Percentiles rank a stretch among this genome's conserved stretches.
These are phyloP conservation scores for Perca schrenkii DNA, from an alignment of 2,113 vertebrate genomes.

Conservation along the genomic window DNA sequence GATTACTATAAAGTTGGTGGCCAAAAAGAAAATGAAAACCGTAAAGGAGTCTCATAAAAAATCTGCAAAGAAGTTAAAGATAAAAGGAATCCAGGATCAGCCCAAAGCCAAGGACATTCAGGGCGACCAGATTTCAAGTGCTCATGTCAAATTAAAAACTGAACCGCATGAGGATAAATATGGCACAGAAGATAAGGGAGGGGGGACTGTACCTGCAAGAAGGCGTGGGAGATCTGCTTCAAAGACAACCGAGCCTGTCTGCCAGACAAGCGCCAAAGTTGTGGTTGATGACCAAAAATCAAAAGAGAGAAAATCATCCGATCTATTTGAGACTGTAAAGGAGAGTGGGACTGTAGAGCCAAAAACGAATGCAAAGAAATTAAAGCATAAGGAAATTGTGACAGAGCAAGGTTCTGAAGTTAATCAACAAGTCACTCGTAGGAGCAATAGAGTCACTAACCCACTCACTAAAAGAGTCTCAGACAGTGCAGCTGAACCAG, in stretches of 20 bases:
- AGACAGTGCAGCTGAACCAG: slow-evolving; percentile 52
- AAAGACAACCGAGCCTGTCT: slow-evolving; percentile 63
- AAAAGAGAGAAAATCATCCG: slow-evolving; percentile 51
- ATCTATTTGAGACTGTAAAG: slow-evolving; percentile 50
- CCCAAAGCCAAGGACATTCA: slow-evolving; percentile 86
- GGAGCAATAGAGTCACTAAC: slow-evolving; percentile 72
- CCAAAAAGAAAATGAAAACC: slow-evolving; percentile 83
- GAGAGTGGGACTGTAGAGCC: slow-evolving; percentile 58
- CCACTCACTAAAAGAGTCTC: slow-evolving; percentile 47
- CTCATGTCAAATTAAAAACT: slow-evolving; percentile 88
- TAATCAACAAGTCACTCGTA: slow-evolving; percentile 71
- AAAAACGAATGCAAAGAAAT: slow-evolving; percentile 71
- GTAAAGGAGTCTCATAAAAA: slow-evolving; percentile 70
- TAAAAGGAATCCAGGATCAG: slow-evolving; percentile 85
- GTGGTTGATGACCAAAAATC: slow-evolving; percentile 77
- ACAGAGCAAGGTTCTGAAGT: slow-evolving; percentile 57
- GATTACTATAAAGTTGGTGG: slow-evolving; percentile 86
- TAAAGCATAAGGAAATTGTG: slow-evolving; percentile 59
- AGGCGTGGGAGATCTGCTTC: slow-evolving; percentile 82
- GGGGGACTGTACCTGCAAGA: slow-evolving; percentile 60
- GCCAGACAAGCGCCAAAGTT: slow-evolving; percentile 67
- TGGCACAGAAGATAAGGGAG: slow-evolving; percentile 62
- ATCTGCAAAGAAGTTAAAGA: slow-evolving; percentile 81
- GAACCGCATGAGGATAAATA: slow-evolving; percentile 64
- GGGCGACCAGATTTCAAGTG: slow-evolving; percentile 84